Evolutionary conservation across 2,797 vertebrate species (phyloP).

Genomic region (Salarias fasciatus): DNA sequence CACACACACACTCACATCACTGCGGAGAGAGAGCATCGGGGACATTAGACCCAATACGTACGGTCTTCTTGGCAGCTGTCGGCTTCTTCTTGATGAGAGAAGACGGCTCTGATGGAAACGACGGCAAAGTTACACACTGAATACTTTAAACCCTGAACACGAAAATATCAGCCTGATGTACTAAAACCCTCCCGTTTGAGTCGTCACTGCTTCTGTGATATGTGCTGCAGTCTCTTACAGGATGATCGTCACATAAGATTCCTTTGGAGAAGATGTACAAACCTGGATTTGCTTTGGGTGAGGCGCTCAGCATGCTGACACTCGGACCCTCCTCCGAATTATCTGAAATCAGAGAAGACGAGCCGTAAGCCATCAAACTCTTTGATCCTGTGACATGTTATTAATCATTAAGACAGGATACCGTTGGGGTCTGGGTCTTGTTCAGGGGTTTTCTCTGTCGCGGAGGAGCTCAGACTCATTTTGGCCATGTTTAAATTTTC

Average conservation of each 20-base stretch:
- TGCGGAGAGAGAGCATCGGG: too few relatives aligned
- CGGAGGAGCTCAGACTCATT: slow-evolving; percentile 58
- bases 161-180: too few relatives aligned
- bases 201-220: neutral
- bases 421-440: slow-evolving; percentile 72
- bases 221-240: too few relatives aligned
- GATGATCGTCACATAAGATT: too few relatives aligned
- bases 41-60: slow-evolving; percentile 64
- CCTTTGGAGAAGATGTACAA: slow-evolving; percentile 5
- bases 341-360: slow-evolving; percentile 65
- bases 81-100: slow-evolving; percentile 95
- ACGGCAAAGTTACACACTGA: neutral
- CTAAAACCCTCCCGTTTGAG: too few relatives aligned
- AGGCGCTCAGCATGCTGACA: slow-evolving; percentile 87
- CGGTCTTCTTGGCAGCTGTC: slow-evolving; percentile 87
- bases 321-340: slow-evolving; percentile 85
- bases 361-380: neutral
- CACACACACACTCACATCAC: neutral
- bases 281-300: slow-evolving; percentile 84
- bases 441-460: slow-evolving; percentile 45
- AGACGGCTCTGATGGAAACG: slow-evolving; percentile 80
- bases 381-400: neutral
- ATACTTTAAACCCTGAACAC: too few relatives aligned
- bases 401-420: slow-evolving; percentile 31
- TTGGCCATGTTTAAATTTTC: slow-evolving; percentile 63